Base-by-base conservation (phyloP, 2,888 invertebrate species). In the Hydrotaea cyrtoneurina region DNA sequence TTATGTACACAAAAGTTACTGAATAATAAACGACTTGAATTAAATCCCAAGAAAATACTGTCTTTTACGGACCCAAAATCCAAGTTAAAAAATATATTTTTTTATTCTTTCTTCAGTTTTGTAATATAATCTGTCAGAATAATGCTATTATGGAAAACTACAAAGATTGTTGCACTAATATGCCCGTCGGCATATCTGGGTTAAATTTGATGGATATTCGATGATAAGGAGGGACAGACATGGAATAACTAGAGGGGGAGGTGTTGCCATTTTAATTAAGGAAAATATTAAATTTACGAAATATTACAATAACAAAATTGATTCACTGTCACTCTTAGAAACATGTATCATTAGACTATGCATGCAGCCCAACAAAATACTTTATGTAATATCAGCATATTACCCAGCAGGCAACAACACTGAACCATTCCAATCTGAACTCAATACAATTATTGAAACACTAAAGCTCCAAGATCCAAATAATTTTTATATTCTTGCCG, bases 181-280 rank as follows among this genome's bases (percentile, higher is more conserved):
- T n/a, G n/a, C n/a, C n/a, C n/a, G n/a, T n/a, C n/a, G n/a, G n/a
- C n/a, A n/a, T n/a, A n/a, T n/a, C n/a, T n/a, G n/a, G n/a, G n/a
- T 23, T 73, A 36, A 72, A 72, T 23, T 17, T 31, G 15, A 72
- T 55, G 17, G 26, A 73, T n/a, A 73, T 55, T n/a, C 73, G 36
- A 73, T 71, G 46, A 50, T 50, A 13, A 43, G 71, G 15, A 72
- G 15, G 36, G 73, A 73, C 55, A 73, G 57, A 17, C 19, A 19
- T 15, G 17, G 23, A 26, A 21, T 19, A 13, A 31, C 19, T 53
- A 57, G 26, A 73, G 73, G 57, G 19, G 73, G 73, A 10, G 73
- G 73, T 26, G 31, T 53, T 31, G 73, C 73, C 23, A 55, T 73
- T 31, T 43, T 73, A 73, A 73, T 73, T 26, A 73, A 53, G 26